Conservation (phyloP, 2,113 vertebrate genomes). For the Prochilodus magdalenae region DNA sequence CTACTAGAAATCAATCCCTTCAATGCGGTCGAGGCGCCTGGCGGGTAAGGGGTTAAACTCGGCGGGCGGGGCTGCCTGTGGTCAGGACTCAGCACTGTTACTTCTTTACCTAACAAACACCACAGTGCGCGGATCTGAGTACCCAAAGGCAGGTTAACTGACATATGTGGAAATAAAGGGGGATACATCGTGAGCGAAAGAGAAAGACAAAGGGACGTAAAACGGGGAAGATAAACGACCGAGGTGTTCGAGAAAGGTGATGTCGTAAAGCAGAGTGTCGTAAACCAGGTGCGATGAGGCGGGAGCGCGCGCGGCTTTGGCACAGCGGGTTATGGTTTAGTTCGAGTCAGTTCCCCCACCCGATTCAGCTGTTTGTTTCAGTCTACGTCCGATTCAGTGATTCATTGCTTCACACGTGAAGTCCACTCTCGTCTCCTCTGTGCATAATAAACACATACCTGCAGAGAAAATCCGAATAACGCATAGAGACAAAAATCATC, state of each 20-base stretch:
- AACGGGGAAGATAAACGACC: neutral
- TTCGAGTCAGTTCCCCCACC: neutral
- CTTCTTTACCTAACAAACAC: too few species aligned
- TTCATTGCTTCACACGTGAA: neutral
- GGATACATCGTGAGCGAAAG: too few species aligned
- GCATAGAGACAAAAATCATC: too few species aligned
- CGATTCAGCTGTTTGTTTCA: neutral
- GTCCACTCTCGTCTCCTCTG: neutral
- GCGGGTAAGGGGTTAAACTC: too few species aligned
- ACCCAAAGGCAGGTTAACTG: too few species aligned
- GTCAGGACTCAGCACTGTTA: too few species aligned
- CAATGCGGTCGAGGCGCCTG: too few species aligned
- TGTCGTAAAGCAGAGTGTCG: constrained; percentile 83
- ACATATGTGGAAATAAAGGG: neutral
- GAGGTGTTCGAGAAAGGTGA: constrained; percentile 70
- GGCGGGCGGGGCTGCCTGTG: too few species aligned
- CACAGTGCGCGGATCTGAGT: too few species aligned
- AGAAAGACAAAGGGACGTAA: neutral
- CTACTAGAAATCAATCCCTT: too few species aligned
- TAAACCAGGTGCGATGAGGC: constrained; percentile 80
- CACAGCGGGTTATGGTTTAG: neutral
- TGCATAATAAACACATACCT: neutral
- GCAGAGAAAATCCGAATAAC: too few species aligned
- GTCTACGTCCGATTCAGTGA: neutral
- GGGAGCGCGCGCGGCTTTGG: constrained; percentile 63